Evolutionary conservation across 2,797 vertebrate species (phyloP), one percentile per base, ranked within the genome.

Genomic region (Chloroceryle inda): DNA sequence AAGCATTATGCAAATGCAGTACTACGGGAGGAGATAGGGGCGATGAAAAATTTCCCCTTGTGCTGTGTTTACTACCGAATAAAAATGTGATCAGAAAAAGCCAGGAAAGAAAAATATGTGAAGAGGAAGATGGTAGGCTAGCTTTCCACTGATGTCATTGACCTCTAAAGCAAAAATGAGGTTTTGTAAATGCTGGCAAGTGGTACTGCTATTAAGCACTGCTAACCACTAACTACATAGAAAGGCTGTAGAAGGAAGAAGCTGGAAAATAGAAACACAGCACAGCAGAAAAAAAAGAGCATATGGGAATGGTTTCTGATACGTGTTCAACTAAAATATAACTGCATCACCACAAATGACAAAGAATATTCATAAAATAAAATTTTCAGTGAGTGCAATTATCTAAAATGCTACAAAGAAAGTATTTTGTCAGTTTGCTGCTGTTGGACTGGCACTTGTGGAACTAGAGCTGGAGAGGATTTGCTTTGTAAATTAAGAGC

Each of bases 111-210:
- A 71, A 83, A 93, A 29, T 52, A 74, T 4, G 6, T 40, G 19
- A 85, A 84, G 31, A 95, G 55, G 76, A 85, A 93, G 88, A 86
- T 2, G 26, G 77, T 14, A 79, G 42, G 59, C 44, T 88, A 79
- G 74, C n/a, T 91, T 88, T 92, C 49, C 77, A 79, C 66, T 88
- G 75, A 90, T 89, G 80, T 93, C 86, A 95, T 44, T 0, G 0
- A 67, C 49, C 40, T 87, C 75, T 71, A 40, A 88, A 77, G 66
- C 45, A 77, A 80, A 91, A 95, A 50, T 5, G 24, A 20, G 49
- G 22, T 77, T 93, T 72, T 68, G n/a, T 67, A 75, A 89, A 85
- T 27, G 83, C 75, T 95, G 85, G 78, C 52, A 87, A 87, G 33
- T 24, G 13, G 55, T 80, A 67, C 67, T 77, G 66, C 55, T 88